These are phyloP conservation scores for Dendrocincla tyrannina DNA, from an alignment of 2,797 vertebrate genomes.

Conservation along the genomic window DNA sequence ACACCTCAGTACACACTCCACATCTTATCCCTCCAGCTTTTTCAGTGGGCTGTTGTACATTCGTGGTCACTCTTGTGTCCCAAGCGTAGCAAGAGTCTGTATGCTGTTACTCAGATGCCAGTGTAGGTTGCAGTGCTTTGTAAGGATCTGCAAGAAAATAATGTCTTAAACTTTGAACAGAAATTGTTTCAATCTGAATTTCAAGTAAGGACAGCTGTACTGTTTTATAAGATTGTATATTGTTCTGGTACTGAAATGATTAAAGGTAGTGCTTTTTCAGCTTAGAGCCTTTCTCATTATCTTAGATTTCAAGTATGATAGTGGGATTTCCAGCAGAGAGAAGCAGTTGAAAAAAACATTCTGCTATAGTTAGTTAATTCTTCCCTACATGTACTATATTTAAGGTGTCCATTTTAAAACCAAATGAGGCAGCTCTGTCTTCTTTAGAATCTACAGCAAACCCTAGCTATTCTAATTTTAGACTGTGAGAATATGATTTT, in stretches of 20 bases:
- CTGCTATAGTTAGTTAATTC: constrained; percentile 80
- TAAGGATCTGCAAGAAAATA: not conserved
- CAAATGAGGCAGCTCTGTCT: constrained; percentile 73
- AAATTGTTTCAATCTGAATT: not conserved
- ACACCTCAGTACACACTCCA: not conserved
- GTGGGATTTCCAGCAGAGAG: constrained; percentile 75
- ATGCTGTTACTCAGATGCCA: not conserved
- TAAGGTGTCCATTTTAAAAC: constrained; percentile 77
- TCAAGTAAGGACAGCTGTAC: not conserved
- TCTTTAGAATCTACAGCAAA: constrained; percentile 60
- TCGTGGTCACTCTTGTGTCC: not conserved
- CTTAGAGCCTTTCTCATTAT: constrained; percentile 70
- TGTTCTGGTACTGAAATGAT: constrained; percentile 46
- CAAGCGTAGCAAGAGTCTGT: not conserved
- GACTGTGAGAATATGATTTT: constrained; percentile 63
- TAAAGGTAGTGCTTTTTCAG: constrained; percentile 60
- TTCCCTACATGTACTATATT: constrained; percentile 78
- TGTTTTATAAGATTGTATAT: constrained; percentile 24
- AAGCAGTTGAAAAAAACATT: constrained; percentile 75
- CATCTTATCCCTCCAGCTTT: not conserved
- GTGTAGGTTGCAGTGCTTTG: not conserved
- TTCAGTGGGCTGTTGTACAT: not conserved
- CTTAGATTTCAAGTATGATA: constrained; percentile 67
- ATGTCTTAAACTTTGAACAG: not conserved
- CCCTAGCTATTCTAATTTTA: constrained; percentile 69